A percentile compares a stretch with the other conserved stretches of the same genome.
These are phyloP conservation scores for Gracilinanus agilis DNA, from an alignment of 2,113 vertebrate genomes.

Conservation along the genomic window DNA sequence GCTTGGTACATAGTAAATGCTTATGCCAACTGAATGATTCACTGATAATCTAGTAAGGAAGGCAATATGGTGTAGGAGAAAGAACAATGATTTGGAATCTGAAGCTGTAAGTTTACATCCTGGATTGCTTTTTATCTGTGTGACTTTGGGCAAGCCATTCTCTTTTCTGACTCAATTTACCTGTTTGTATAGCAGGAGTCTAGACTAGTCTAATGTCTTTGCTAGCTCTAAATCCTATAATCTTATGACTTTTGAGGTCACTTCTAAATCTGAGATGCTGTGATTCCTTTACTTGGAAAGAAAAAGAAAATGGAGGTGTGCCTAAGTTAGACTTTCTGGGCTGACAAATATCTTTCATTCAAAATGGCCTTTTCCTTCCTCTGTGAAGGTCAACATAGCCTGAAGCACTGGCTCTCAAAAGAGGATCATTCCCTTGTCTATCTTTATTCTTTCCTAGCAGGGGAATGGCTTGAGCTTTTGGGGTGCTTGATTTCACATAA, in stretches of 20 bases:
- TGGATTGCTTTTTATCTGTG: background rate
- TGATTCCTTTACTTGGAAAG: slow-evolving; percentile 1
- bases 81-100: background rate
- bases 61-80: background rate
- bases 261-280: background rate
- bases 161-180: background rate
- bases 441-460: slow-evolving; percentile 7
- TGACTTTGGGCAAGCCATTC: background rate
- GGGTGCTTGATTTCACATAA: slow-evolving; percentile 63
- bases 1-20: no score
- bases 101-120: background rate
- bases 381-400: slow-evolving; percentile 27
- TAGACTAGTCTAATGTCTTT: background rate
- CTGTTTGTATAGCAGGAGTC: background rate
- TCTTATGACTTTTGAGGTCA: background rate
- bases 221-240: background rate
- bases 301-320: slow-evolving; percentile 18
- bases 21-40: no score
- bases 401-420: background rate
- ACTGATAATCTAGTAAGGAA: no score
- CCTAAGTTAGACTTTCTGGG: background rate
- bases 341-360: slow-evolving; percentile 29
- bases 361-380: slow-evolving; percentile 2
- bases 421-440: background rate
- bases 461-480: slow-evolving; percentile 30